Evolutionary conservation across 2,888 invertebrate species (phyloP), one percentile per base, ranked within the genome.

Genomic region (Galerucella nymphaeae): DNA sequence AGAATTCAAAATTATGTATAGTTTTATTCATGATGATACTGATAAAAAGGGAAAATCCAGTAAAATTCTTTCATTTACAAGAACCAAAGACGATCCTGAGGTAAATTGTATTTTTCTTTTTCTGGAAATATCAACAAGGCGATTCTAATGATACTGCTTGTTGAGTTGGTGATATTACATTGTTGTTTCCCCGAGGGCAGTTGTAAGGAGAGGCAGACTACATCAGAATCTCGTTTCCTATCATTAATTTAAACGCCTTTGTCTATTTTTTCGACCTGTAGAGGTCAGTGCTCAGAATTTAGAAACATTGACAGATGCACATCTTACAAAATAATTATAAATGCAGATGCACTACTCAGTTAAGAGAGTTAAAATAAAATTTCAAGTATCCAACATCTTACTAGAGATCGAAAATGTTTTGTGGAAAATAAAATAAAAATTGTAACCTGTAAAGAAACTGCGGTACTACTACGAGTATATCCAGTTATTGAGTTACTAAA

Each of bases 401-500:
- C 30, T 6, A 30, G 30, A 30, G 30, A 30, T 30, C 30, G 30
- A 30, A 30, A 30, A 30, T 5, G 8, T 30, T 6, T 30, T 30
- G 30, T 30, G 30, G 30, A 30, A 2, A 4, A 30, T 30, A 4
- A 30, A 45, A 30, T 2, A 23, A 23, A 23, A 23, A 23, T 23
- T 23, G 23, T 23, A 58, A 58, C 58, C 58, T 58, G 58, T 58
- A 58, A 20, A 23, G 58, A 38, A 61, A 61, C 16, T 18, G 53
- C 53, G 53, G 30, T 38, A n/a, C 9, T 4, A 23, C 16, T 38
- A 16, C 61, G 61, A 38, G 38, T 61, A 14, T 38, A 16, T 30
- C 38, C 61, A 61, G 38, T 38, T 61, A 61, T 61, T 61, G 61
- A 61, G 41, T 41, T 61, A 61, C 61, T 41, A 9, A n/a, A 41